phyloP scores from a whole-genome alignment of 2,888 invertebrate species.

The Seira sanloemensis region DNA sequence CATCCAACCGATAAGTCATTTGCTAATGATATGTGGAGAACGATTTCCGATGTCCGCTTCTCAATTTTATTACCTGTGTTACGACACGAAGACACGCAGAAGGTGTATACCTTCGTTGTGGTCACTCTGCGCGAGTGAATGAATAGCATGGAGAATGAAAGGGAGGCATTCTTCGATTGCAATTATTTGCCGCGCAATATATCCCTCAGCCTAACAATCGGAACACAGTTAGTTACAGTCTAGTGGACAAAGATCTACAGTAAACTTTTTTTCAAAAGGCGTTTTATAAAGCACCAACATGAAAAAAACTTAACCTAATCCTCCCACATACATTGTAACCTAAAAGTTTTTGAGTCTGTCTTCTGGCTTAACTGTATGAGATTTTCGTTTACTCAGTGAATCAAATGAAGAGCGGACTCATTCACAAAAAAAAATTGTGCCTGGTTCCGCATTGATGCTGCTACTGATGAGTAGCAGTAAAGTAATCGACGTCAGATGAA shows the following conservation, averaged over 20 bases:
- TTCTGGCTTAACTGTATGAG: not conserved
- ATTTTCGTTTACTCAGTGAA: too few relatives aligned
- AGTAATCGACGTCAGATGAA: conserved; percentile 36
- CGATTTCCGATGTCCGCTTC: conserved; percentile 40
- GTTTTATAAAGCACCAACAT: conserved; percentile 5
- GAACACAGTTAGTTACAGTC: conserved; percentile 58
- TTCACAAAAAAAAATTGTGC: conserved; percentile 28
- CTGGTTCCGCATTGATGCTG: conserved; percentile 58
- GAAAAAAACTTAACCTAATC: conserved; percentile 12
- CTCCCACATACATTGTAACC: conserved; percentile 35
- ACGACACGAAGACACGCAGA: not conserved
- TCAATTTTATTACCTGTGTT: conserved; percentile 1
- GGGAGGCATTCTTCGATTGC: not conserved
- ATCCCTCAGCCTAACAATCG: conserved; percentile 39
- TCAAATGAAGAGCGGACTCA: conserved; percentile 3
- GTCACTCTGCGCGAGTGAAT: conserved; percentile 4
- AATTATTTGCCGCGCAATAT: not conserved
- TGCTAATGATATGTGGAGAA: conserved; percentile 55
- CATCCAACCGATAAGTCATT: conserved; percentile 51
- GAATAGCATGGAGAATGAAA: not conserved
- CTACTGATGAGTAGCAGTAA: conserved; percentile 48
- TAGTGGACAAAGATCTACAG: conserved; percentile 56
- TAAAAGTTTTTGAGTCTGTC: not conserved
- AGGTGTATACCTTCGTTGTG: not conserved
- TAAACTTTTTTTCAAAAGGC: conserved; percentile 25